A percentile compares a stretch with the other conserved stretches of the same genome.
phyloP scores from a whole-genome alignment of 1,140 invertebrate species.

The Vanessa atalanta region DNA sequence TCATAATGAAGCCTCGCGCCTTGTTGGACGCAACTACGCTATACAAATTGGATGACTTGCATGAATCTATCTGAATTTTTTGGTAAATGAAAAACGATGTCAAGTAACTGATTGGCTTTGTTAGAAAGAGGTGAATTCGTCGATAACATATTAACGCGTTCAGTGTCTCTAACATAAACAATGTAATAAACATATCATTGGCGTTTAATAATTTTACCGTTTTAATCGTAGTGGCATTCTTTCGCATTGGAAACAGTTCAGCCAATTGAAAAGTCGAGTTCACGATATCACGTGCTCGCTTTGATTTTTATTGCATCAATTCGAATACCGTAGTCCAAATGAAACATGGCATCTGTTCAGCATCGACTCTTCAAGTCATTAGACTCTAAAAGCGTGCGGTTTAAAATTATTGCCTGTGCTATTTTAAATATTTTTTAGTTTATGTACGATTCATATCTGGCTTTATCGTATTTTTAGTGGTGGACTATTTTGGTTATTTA shows the following conservation, averaged over 20 bases:
- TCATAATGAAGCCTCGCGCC: slow-evolving; percentile 59
- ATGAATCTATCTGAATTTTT: slow-evolving; percentile 21
- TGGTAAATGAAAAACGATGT: slow-evolving; percentile 26
- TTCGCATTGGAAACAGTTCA: slow-evolving; percentile 23
- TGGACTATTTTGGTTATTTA: too few species aligned
- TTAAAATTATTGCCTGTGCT: slow-evolving; percentile 16
- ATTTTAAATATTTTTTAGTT: not conserved
- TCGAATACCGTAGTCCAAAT: slow-evolving; percentile 54
- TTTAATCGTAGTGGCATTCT: slow-evolving; percentile 13
- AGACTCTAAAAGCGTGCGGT: slow-evolving; percentile 14
- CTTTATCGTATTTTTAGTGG: too few species aligned
- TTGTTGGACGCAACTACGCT: slow-evolving; percentile 60
- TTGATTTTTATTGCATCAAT: slow-evolving; percentile 50
- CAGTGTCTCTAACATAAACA: not conserved
- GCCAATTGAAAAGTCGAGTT: slow-evolving; percentile 29
- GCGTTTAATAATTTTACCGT: slow-evolving; percentile 3
- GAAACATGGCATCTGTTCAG: slow-evolving; percentile 37
- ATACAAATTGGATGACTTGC: slow-evolving; percentile 61
- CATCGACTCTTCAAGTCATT: slow-evolving; percentile 28
- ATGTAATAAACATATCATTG: not conserved
- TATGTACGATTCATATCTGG: not conserved
- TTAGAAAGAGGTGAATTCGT: not conserved
- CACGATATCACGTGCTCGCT: slow-evolving; percentile 31
- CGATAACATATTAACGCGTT: not conserved
- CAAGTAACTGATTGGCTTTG: slow-evolving; percentile 26